Percentiles rank a stretch among this genome's conserved stretches.
These are phyloP conservation scores for Listronotus bonariensis DNA, from an alignment of 1,140 invertebrate genomes.

Conservation along the genomic window DNA sequence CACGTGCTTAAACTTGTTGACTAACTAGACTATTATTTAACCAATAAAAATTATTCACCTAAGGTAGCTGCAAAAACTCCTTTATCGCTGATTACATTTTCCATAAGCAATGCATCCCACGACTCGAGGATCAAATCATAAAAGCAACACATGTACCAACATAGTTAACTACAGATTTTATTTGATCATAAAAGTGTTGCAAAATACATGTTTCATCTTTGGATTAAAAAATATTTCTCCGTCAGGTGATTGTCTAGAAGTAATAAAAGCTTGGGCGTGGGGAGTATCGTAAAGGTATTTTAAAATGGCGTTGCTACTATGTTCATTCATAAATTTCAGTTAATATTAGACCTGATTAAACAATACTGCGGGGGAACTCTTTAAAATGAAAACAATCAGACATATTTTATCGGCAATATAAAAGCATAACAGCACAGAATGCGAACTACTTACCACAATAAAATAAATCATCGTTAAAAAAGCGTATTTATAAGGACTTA, in stretches of 20 bases:
- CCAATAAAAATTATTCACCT: too few relatives aligned
- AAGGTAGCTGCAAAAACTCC: neutral
- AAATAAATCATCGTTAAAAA: too few relatives aligned
- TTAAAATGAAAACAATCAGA: neutral
- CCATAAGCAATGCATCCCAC: too few relatives aligned
- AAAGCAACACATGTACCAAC: neutral
- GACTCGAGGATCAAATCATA: neutral
- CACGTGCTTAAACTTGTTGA: too few relatives aligned
- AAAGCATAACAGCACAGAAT: too few relatives aligned
- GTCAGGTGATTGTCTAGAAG: constrained; percentile 9
- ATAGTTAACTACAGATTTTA: neutral
- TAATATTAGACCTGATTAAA: constrained; percentile 3
- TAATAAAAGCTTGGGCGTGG: constrained; percentile 7
- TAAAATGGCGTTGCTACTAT: too few relatives aligned
- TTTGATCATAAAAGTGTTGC: constrained; percentile 22
- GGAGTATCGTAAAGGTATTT: too few relatives aligned
- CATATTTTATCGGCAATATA: neutral
- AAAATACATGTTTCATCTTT: constrained; percentile 12
- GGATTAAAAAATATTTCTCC: neutral
- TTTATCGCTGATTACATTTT: constrained; percentile 1
- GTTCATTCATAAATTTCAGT: neutral
- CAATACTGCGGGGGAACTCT: neutral
- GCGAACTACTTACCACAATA: too few relatives aligned
- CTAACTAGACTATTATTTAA: too few relatives aligned
- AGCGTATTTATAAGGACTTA: too few relatives aligned